phyloP scores from a whole-genome alignment of 2,888 invertebrate genomes.

The Caenorhabditis angaria region DNA sequence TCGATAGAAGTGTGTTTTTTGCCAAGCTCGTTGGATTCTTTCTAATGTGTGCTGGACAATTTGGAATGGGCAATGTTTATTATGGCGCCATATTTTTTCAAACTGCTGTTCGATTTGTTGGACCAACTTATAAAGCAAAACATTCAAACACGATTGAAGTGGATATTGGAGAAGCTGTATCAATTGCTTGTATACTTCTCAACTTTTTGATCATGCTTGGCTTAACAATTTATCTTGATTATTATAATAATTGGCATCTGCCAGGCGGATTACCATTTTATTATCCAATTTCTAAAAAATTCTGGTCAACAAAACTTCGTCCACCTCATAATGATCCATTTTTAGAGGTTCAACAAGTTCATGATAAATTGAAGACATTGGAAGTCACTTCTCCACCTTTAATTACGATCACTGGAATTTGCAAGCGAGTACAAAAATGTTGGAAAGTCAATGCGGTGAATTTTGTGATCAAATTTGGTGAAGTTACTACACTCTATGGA shows the following conservation, averaged over 20 bases:
- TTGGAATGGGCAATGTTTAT: constrained; percentile 21
- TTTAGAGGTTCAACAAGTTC: background rate
- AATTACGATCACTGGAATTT: background rate
- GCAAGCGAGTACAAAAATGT: background rate
- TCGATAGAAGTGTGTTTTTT: constrained; percentile 13
- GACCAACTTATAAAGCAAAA: constrained; percentile 3
- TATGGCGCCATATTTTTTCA: constrained; percentile 25
- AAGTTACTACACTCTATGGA: background rate
- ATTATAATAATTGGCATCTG: constrained; percentile 10
- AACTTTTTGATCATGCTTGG: constrained; percentile 13
- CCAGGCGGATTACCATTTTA: constrained; percentile 13
- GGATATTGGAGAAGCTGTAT: constrained; percentile 11
- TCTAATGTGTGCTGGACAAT: constrained; percentile 24
- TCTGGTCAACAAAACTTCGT: constrained; percentile 19
- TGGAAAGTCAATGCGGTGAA: background rate
- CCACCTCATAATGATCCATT: constrained; percentile 9
- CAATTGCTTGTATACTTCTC: constrained; percentile 16
- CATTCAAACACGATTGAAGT: constrained; percentile 4
- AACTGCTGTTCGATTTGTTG: constrained; percentile 20
- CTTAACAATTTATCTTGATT: constrained; percentile 19
- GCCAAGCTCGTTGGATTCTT: constrained; percentile 20
- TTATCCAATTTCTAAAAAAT: constrained; percentile 16
- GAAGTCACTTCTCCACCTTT: background rate
- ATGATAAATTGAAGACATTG: background rate
- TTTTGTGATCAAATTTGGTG: background rate